Conservation (phyloP, 35 echinoderm and acorn worm species). For the Hemicentrotus pulcherrimus region DNA sequence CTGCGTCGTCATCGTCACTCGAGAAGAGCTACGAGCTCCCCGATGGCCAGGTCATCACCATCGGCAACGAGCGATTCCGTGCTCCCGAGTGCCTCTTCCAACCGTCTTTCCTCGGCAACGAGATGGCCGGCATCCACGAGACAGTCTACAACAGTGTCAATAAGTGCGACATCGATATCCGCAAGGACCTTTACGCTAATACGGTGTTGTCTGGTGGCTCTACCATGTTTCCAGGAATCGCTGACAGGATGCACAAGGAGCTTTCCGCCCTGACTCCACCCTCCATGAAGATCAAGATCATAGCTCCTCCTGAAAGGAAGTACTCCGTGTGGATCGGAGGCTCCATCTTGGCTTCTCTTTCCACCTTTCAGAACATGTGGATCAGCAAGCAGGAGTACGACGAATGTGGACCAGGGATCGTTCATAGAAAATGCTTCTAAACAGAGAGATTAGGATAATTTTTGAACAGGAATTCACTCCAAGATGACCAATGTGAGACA, state of each 20-base stretch:
- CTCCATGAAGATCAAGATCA: conserved; percentile 95
- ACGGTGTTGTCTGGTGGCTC: conserved; percentile 87
- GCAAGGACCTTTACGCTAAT: conserved; percentile 81
- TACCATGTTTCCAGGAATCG: conserved; percentile 91
- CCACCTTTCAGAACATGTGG: conserved; percentile 98
- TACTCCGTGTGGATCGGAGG: conserved; percentile 96
- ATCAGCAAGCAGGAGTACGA: conserved; percentile 98
- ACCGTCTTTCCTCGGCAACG: conserved; percentile 75
- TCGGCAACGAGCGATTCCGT: conserved; percentile 90
- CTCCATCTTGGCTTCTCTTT: conserved; percentile 85
- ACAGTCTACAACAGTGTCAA: conserved; percentile 84
- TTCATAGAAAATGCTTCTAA: conserved; percentile 92
- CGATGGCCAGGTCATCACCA: conserved; percentile 91
- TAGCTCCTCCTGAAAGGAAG: conserved; percentile 90
- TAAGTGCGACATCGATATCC: conserved; percentile 83
- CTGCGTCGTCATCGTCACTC: conserved; percentile 72
- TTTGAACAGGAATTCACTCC: too few relatives aligned
- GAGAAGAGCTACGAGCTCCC: conserved; percentile 93
- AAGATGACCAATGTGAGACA: too few relatives aligned
- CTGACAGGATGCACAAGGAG: conserved; percentile 91
- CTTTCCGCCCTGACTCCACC: conserved; percentile 70
- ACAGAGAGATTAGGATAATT: background rate
- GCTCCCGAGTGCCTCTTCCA: conserved; percentile 65
- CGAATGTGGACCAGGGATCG: conserved; percentile 84
- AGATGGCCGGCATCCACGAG: conserved; percentile 79